Evolutionary conservation across 1,140 invertebrate species (phyloP).

Genomic region (Samia ricini): DNA sequence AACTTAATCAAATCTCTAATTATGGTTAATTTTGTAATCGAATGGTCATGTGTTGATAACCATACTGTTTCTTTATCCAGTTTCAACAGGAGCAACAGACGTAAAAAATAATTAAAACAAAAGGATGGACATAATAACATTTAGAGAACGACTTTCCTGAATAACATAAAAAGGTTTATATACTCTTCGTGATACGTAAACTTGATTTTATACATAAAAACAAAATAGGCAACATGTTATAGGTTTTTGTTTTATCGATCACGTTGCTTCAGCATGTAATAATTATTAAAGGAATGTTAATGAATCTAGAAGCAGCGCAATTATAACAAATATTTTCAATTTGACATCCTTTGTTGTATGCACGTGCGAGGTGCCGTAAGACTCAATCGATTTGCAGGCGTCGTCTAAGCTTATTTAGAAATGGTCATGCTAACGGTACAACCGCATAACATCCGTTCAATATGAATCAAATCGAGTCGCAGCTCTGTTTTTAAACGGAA

Average conservation of each 20-base stretch:
- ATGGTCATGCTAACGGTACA: background rate
- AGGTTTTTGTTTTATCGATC: background rate
- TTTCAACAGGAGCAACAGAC: no score
- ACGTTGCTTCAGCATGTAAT: background rate
- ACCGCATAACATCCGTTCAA: background rate
- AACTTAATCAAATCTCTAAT: no score
- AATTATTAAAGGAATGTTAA: background rate
- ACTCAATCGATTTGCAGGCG: background rate
- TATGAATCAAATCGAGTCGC: background rate
- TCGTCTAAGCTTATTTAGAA: background rate
- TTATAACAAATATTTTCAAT: background rate
- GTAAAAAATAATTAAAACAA: no score
- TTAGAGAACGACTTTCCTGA: background rate
- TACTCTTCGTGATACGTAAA: background rate
- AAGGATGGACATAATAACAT: background rate
- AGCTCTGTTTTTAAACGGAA: background rate
- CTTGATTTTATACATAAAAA: background rate
- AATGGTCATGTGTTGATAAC: no score
- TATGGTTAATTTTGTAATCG: no score
- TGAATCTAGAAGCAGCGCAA: no score
- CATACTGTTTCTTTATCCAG: no score
- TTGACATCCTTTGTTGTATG: background rate
- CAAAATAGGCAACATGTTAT: background rate
- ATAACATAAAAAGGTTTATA: no score
- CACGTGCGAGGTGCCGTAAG: background rate